Evolutionary conservation across 2,888 invertebrate genomes (phyloP).

Genomic region (Boloria euphrosyne): DNA sequence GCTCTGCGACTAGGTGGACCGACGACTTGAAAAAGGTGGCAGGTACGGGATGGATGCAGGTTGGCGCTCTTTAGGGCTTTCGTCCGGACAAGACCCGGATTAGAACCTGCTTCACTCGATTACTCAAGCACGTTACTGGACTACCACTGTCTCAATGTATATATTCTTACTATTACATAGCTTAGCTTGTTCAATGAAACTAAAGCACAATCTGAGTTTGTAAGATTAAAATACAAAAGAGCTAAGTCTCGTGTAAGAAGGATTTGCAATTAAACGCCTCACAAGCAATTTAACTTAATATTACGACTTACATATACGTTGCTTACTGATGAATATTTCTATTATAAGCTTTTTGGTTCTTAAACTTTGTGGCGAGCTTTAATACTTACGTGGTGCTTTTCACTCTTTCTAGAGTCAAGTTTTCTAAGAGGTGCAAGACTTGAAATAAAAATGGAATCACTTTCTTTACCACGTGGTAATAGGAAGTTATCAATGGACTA

Average conservation of each 20-base stretch:
- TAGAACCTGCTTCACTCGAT: too few species aligned
- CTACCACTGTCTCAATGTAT: not conserved
- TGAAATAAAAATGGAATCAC: too few species aligned
- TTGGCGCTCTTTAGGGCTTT: too few species aligned
- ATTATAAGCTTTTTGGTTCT: not conserved
- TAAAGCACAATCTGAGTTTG: constrained; percentile 6
- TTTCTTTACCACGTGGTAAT: too few species aligned
- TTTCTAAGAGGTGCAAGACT: too few species aligned
- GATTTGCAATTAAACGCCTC: constrained; percentile 33
- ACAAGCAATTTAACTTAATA: constrained; percentile 35
- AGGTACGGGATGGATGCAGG: too few species aligned
- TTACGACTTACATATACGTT: constrained; percentile 27
- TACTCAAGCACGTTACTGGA: too few species aligned
- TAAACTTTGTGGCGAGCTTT: too few species aligned
- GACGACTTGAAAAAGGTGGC: too few species aligned
- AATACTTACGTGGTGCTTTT: not conserved
- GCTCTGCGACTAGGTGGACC: too few species aligned
- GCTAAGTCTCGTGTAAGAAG: constrained; percentile 26
- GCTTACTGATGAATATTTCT: constrained; percentile 1
- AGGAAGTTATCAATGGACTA: too few species aligned
- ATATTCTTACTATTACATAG: not conserved
- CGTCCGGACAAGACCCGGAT: too few species aligned
- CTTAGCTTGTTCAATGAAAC: not conserved
- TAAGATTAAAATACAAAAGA: constrained; percentile 35
- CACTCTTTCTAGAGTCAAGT: not conserved